Conservation (phyloP, 2,888 invertebrate species). For the Octonoba sinensis region DNA sequence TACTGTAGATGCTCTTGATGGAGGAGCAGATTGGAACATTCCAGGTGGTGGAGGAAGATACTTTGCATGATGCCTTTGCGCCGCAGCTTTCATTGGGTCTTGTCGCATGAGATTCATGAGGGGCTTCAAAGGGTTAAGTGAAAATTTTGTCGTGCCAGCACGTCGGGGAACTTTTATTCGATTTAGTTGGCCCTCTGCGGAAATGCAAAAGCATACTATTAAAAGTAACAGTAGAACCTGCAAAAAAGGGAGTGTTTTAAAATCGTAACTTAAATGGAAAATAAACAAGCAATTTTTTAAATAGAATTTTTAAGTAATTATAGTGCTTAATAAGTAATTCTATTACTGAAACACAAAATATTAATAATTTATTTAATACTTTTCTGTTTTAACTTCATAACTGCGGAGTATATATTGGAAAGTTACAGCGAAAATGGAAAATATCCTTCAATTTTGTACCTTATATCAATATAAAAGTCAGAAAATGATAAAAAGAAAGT, state of each 20-base stretch:
- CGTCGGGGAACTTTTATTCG: constrained; percentile 42
- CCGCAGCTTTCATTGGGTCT: constrained; percentile 53
- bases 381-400: no score
- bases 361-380: no score
- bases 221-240: constrained; percentile 26
- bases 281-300: background rate
- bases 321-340: background rate
- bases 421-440: no score
- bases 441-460: no score
- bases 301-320: background rate
- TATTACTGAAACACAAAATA: background rate
- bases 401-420: no score
- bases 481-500: no score
- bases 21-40: constrained; percentile 31
- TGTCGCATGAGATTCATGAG: constrained; percentile 53
- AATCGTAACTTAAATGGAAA: background rate
- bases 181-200: constrained; percentile 35
- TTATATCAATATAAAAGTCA: no score
- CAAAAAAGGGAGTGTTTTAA: background rate
- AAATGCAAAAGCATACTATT: constrained; percentile 27
- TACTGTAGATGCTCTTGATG: constrained; percentile 19
- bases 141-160: constrained; percentile 47
- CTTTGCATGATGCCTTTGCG: constrained; percentile 41
- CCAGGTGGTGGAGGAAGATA: constrained; percentile 54
- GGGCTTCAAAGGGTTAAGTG: constrained; percentile 51